These are phyloP conservation scores for Osmoderma eremita DNA, from an alignment of 2,888 invertebrate species.

Conservation along the genomic window DNA sequence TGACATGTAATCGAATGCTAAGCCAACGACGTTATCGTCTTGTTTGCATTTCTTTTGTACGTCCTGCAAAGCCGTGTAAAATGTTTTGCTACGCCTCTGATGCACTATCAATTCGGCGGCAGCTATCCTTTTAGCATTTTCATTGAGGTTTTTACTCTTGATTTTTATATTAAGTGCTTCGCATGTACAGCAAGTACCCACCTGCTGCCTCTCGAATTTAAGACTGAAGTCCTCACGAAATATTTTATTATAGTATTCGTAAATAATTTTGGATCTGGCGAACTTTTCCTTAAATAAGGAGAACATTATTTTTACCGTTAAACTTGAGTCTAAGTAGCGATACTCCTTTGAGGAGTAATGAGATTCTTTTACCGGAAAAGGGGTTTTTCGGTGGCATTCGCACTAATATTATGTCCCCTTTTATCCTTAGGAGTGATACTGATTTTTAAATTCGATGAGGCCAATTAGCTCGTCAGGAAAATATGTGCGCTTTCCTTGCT, in stretches of 20 bases:
- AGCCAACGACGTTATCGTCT: too few species aligned
- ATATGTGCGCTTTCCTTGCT: too few species aligned
- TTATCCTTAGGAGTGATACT: too few species aligned
- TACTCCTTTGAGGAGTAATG: conserved; percentile 37
- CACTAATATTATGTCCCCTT: too few species aligned
- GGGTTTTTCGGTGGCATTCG: not conserved
- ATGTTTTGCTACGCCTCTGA: conserved; percentile 48
- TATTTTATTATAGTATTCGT: conserved; percentile 43
- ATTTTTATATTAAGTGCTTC: conserved; percentile 43
- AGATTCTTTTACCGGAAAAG: conserved; percentile 34
- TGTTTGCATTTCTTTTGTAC: too few species aligned
- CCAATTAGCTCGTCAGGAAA: too few species aligned
- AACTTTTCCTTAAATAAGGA: conserved; percentile 38
- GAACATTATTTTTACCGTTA: conserved; percentile 42
- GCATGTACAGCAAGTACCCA: conserved; percentile 44
- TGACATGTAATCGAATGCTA: too few species aligned
- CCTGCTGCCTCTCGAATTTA: conserved; percentile 44
- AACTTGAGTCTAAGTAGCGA: conserved; percentile 33
- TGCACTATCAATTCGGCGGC: conserved; percentile 49
- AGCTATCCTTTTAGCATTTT: conserved; percentile 47
- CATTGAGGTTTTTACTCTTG: conserved; percentile 42
- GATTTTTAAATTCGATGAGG: too few species aligned
- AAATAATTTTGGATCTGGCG: conserved; percentile 43
- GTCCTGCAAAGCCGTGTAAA: conserved; percentile 43
- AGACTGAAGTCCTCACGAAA: conserved; percentile 45